Base-by-base conservation (phyloP, 2,113 vertebrate species). In the Andinoacara biseriatus region DNA sequence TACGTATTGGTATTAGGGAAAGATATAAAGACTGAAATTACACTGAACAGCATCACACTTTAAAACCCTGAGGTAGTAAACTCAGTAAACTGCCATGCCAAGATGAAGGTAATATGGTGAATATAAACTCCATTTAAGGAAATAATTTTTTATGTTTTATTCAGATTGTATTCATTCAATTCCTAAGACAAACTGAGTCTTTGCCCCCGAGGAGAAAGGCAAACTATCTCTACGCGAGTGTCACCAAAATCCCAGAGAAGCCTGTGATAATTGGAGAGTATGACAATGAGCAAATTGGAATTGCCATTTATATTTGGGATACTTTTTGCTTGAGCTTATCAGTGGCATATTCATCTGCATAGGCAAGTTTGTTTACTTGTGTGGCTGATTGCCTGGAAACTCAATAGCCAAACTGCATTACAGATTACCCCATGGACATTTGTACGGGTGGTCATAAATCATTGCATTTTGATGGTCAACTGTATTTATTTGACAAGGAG, bases 181-280 rank as follows among this genome's bases (percentile, higher is more conserved):
- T 72, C 17, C 20, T 56, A n/a, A 56, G 20, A 20, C 1, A 56
- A 56, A 56, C 20, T n/a, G 20, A n/a, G 54, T 11, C 67, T 72
- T 10, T 72, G 18, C 1, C 18, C 26, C 10, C 2, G 26, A 72
- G 67, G 67, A 54, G 46, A 72, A 72, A 72, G 46, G 67, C 67
- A 72, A 18, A 54, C 46, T 54, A 29, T 54, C 67, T 72, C 46
- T 54, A 14, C 24, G 54, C n/a, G 67, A 33, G 46, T 72, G 43
- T 72, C 65, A 29, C 43, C 43, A 54, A 54, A 72, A 54, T n/a
- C 67, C 67, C 67, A 72, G 67, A 72, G 31, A 72, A n/a, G 67
- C 54, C 67, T 72, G 67, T 72, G 46, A 54, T 54, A 72, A 72
- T 54, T 72, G 65, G 65, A 72, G 46, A 54, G 46, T 29, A 54